Evolutionary conservation across 2,797 vertebrate genomes (phyloP), one percentile per base, ranked within the genome.

Genomic region (Heteromormyrus szaboi): DNA sequence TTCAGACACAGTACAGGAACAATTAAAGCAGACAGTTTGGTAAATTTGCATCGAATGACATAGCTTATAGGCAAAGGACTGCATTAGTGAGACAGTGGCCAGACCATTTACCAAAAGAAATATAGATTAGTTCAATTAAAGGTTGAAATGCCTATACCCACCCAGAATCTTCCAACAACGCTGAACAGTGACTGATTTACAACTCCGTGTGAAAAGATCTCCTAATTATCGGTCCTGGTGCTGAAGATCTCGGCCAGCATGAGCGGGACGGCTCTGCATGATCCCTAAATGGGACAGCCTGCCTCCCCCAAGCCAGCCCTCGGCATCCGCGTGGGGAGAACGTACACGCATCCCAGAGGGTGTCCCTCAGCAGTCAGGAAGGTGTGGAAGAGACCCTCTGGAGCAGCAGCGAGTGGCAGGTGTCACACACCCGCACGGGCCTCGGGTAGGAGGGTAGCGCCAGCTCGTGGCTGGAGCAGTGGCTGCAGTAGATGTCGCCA

Each of bases 401-500:
- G 48, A 99, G 96, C 68, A 99, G 94, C 11, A 99, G 93, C 0
- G 97, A 96, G 94, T 99, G 97, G 91, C 99, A 99, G 22, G 93
- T 92, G 29, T 99, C 98, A 0, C 99, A 99, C 37, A 99, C 98
- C 0, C 99, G 96, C 88, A 99, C 99, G 0, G 99, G 98, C 89
- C 96, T 97, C 0, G 98, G 99, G 90, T 98, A 99, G 0, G 99
- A 99, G 0, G 98, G 97, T 91, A 99, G 95, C 0, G 99, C 97
- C 25, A 99, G 96, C 91, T 99, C 99, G 0, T 97, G 99, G 62
- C 97, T 94, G 89, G 99, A 99, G 65, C 99, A 99, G 0, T 88
- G 95, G 94, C 93, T 98, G 95, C 99, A 99, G 96, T 99, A 99
- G 93, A 99, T 99, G 94, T 99, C 97, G 0, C 99, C 99, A 0